Evolutionary conservation across 1,140 invertebrate genomes (phyloP).

Genomic region (Pantala flavescens): DNA sequence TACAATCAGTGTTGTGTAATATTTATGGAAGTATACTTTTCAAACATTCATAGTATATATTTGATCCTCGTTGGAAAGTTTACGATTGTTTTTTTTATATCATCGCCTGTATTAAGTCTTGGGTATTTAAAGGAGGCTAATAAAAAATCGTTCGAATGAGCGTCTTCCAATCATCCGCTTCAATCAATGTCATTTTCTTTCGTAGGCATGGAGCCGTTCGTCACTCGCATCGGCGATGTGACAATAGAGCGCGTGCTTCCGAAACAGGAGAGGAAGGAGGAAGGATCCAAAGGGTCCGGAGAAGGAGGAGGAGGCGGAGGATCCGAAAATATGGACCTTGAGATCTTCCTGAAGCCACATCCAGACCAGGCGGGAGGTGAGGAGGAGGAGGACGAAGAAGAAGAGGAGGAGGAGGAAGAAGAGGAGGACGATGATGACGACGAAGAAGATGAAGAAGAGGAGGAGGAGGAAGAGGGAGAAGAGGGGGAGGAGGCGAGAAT

Average conservation of each 20-base stretch:
- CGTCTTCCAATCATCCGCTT: too few species aligned
- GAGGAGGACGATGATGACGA: constrained; percentile 22
- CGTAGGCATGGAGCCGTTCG: background rate
- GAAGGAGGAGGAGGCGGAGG: background rate
- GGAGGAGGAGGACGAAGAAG: constrained; percentile 1
- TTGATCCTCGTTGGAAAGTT: too few species aligned
- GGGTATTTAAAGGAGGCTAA: too few species aligned
- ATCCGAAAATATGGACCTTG: background rate
- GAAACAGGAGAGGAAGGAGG: background rate
- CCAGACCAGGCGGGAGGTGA: background rate
- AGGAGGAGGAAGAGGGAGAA: constrained; percentile 31
- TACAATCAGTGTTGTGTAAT: too few species aligned
- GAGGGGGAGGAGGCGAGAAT: constrained; percentile 31
- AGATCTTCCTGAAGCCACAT: background rate
- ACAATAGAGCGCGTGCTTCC: background rate
- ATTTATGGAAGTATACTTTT: too few species aligned
- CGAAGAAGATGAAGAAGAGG: constrained; percentile 32
- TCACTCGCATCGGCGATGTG: background rate
- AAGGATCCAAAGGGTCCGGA: background rate
- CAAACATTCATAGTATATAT: too few species aligned
- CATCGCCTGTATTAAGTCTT: too few species aligned
- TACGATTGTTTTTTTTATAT: too few species aligned
- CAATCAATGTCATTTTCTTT: too few species aligned
- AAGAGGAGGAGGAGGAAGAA: constrained; percentile 11
- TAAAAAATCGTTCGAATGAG: too few species aligned